These are phyloP conservation scores for Diloba caeruleocephala DNA, from an alignment of 2,888 invertebrate genomes.

Conservation along the genomic window DNA sequence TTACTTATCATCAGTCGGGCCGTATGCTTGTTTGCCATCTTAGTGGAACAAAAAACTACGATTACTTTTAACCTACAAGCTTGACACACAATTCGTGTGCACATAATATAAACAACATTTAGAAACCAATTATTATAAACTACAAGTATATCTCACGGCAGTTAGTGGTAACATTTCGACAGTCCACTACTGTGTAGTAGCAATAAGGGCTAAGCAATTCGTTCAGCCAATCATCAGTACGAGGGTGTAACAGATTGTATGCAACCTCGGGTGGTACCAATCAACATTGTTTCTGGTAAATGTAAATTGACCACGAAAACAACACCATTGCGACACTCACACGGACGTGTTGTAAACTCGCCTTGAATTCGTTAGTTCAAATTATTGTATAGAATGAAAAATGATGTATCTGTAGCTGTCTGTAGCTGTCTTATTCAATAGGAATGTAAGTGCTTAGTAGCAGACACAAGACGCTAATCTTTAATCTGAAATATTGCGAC, in stretches of 20 bases:
- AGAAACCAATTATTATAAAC: neutral
- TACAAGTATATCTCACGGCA: slow-evolving; percentile 20
- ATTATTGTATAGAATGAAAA: slow-evolving; percentile 40
- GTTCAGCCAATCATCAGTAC: slow-evolving; percentile 34
- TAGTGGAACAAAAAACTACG: no score
- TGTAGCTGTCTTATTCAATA: slow-evolving; percentile 7
- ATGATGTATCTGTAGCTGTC: slow-evolving; percentile 4
- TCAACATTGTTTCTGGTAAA: slow-evolving; percentile 40
- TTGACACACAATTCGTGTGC: neutral
- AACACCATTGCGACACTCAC: slow-evolving; percentile 52
- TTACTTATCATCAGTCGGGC: no score
- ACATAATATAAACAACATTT: neutral
- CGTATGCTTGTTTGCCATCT: no score
- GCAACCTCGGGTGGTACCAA: slow-evolving; percentile 24
- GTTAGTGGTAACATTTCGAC: slow-evolving; percentile 11
- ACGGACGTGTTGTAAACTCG: slow-evolving; percentile 53
- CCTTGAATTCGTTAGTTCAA: slow-evolving; percentile 57
- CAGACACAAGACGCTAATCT: neutral
- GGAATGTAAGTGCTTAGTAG: neutral
- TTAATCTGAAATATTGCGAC: slow-evolving; percentile 22
- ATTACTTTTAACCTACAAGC: neutral
- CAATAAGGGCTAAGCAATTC: slow-evolving; percentile 37
- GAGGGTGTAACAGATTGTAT: slow-evolving; percentile 37
- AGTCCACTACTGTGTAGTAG: neutral
- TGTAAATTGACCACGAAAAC: slow-evolving; percentile 47